A percentile compares a stretch with the other conserved stretches of the same genome.
Evolutionary conservation across 2,113 vertebrate species (phyloP).

Genomic region (Microcebus tavaratra): DNA sequence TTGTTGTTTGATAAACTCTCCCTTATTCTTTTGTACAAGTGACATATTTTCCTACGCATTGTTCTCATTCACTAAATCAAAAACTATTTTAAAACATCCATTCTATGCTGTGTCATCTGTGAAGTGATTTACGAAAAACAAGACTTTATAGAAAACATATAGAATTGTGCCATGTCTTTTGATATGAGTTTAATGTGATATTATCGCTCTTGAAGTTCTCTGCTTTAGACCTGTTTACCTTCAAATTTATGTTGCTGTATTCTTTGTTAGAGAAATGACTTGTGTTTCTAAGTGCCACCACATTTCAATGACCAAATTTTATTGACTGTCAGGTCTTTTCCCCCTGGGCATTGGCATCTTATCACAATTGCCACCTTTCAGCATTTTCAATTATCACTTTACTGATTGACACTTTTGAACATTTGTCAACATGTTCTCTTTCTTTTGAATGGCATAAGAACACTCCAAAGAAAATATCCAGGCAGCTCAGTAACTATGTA

Average conservation of each 20-base stretch:
- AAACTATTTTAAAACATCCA: neutral
- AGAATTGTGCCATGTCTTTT: neutral
- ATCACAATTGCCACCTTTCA: slow-evolving; percentile 43
- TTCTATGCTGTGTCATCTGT: neutral
- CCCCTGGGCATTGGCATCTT: slow-evolving; percentile 41
- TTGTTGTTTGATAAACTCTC: neutral
- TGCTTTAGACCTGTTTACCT: neutral
- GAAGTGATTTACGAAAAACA: neutral
- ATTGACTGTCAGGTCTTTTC: neutral
- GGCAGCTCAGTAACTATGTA: neutral
- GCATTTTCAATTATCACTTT: slow-evolving; percentile 63
- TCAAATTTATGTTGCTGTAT: too few species aligned
- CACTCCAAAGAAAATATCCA: neutral
- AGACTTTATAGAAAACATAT: neutral
- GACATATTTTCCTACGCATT: neutral
- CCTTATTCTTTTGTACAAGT: neutral
- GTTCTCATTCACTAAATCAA: neutral
- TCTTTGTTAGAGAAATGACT: neutral
- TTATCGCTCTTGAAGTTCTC: neutral
- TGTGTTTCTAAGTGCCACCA: neutral
- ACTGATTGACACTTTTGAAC: slow-evolving; percentile 65
- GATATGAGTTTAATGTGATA: neutral
- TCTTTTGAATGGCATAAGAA: neutral
- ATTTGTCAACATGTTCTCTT: slow-evolving; percentile 60
- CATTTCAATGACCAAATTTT: slow-evolving; percentile 6